Evolutionary conservation across 2,888 invertebrate species (phyloP).

Genomic region (Cheilosia variabilis): DNA sequence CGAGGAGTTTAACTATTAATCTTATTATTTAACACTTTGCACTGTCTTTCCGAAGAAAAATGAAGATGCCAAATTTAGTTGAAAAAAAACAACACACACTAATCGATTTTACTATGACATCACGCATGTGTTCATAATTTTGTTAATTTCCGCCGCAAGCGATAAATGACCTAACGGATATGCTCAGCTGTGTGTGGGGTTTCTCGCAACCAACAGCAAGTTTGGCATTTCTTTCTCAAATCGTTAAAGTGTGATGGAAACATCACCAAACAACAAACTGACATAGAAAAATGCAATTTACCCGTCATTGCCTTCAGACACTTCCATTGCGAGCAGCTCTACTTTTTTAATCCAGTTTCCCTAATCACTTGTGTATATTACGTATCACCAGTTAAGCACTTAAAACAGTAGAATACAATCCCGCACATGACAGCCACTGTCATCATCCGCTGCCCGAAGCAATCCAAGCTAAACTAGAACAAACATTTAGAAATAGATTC

Average conservation of each 20-base stretch:
- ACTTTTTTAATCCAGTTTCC: background rate
- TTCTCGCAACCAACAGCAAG: too few species aligned
- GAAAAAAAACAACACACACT: too few species aligned
- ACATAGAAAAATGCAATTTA: constrained; percentile 1
- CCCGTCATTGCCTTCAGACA: constrained; percentile 34
- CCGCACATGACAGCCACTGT: constrained; percentile 1
- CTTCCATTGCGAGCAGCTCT: background rate
- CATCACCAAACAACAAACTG: too few species aligned
- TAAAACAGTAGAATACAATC: background rate
- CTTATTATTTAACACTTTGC: too few species aligned
- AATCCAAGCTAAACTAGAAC: constrained; percentile 55
- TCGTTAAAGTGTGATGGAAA: too few species aligned
- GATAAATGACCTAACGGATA: constrained; percentile 32
- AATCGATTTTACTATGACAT: constrained; percentile 7
- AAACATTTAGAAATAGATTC: constrained; percentile 45
- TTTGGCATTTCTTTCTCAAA: background rate
- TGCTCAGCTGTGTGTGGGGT: background rate
- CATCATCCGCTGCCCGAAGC: constrained; percentile 39
- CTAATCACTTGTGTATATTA: constrained; percentile 10
- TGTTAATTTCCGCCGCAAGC: background rate
- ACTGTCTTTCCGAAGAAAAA: too few species aligned
- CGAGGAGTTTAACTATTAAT: too few species aligned
- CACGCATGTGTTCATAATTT: background rate
- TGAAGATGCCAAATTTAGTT: too few species aligned
- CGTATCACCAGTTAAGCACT: constrained; percentile 12